These are phyloP conservation scores for Alloscopus bannaensis DNA, from an alignment of 2,888 invertebrate species.

Conservation along the genomic window DNA sequence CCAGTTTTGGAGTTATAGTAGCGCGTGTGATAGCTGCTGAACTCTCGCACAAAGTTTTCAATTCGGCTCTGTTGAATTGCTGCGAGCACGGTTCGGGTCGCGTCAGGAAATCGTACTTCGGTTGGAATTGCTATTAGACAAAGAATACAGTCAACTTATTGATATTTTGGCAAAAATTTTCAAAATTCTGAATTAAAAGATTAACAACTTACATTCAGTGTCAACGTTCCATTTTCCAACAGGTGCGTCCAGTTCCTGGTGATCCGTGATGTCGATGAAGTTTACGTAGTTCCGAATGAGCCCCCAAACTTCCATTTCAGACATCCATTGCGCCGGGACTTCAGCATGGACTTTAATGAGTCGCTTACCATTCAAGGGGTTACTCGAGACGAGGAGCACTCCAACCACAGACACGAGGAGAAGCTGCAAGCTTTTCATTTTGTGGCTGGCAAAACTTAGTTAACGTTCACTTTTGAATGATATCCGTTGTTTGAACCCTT, in stretches of 20 bases:
- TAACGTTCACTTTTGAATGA: too few relatives aligned
- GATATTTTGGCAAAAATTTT: too few relatives aligned
- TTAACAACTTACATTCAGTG: neutral
- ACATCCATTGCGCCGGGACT: conserved; percentile 40
- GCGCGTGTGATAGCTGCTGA: conserved; percentile 49
- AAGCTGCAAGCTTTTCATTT: conserved; percentile 36
- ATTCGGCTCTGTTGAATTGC: conserved; percentile 26
- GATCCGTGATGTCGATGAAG: conserved; percentile 41
- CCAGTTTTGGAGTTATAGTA: conserved; percentile 46
- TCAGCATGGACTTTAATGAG: conserved; percentile 40
- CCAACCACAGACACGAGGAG: conserved; percentile 27
- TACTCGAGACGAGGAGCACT: conserved; percentile 4
- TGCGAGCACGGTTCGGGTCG: neutral
- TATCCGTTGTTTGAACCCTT: too few relatives aligned
- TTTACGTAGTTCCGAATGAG: conserved; percentile 28
- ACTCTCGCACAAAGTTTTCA: conserved; percentile 44
- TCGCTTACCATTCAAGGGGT: conserved; percentile 17
- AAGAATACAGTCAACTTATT: too few relatives aligned
- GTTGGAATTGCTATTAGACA: conserved; percentile 54
- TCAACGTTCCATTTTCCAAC: neutral
- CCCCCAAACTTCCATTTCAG: conserved; percentile 35
- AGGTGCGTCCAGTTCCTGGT: conserved; percentile 29
- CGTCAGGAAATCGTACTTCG: neutral
- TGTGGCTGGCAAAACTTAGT: too few relatives aligned
- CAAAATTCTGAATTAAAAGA: neutral